Percentiles rank a stretch among this genome's conserved stretches.
These are phyloP conservation scores for Drosophila burlai DNA, from an alignment of 1,140 invertebrate species.

Conservation along the genomic window DNA sequence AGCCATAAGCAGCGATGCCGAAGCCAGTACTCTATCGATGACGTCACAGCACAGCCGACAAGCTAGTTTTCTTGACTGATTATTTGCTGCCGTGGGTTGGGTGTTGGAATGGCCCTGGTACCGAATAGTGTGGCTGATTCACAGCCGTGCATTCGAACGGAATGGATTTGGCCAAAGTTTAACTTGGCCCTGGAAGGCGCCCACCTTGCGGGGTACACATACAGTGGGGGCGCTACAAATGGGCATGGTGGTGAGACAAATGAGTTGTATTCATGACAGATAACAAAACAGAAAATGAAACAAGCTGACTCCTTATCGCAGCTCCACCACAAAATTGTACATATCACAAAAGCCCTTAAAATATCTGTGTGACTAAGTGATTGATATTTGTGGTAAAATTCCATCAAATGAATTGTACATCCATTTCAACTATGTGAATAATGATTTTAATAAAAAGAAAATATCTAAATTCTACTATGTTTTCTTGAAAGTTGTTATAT, in stretches of 20 bases:
- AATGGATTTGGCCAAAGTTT: conserved; percentile 52
- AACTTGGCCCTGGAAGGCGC: conserved; percentile 50
- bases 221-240: conserved; percentile 33
- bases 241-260: conserved; percentile 11
- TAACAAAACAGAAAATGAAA: conserved; percentile 33
- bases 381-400: conserved; percentile 1
- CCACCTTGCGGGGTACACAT: conserved; percentile 24
- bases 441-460: too few relatives aligned
- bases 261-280: conserved; percentile 13
- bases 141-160: conserved; percentile 42
- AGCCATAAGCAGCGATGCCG: conserved; percentile 48
- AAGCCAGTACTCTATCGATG: conserved; percentile 42
- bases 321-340: conserved; percentile 1
- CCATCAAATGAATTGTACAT: not conserved
- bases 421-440: too few relatives aligned
- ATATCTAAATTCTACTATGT: not conserved
- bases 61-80: conserved; percentile 54
- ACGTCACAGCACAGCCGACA: conserved; percentile 53
- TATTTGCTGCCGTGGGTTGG: conserved; percentile 6
- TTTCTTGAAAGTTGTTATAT: not conserved
- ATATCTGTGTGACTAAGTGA: not conserved
- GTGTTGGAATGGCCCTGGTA: conserved; percentile 12
- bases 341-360: conserved; percentile 1
- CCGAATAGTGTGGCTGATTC: conserved; percentile 52
- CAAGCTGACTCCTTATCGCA: conserved; percentile 25